Percentiles rank a stretch among this genome's conserved stretches.
These are phyloP conservation scores for Dicerorhinus sumatrensis DNA, from an alignment of 2,113 vertebrate species.

Conservation along the genomic window DNA sequence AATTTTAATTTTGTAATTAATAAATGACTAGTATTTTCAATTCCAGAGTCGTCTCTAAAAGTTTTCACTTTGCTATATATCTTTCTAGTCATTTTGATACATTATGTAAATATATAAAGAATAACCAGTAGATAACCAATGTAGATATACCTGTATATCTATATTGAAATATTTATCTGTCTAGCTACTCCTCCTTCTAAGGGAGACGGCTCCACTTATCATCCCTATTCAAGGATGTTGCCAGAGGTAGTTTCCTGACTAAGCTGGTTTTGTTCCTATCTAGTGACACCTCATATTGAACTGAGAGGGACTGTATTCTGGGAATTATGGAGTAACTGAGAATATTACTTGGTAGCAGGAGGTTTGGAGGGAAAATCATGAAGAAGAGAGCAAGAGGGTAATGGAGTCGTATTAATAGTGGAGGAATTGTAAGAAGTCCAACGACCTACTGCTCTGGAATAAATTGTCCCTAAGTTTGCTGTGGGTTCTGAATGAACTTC, in stretches of 20 bases:
- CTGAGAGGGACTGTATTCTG: neutral
- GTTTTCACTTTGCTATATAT: neutral
- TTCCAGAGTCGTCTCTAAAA: neutral
- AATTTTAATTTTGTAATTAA: neutral
- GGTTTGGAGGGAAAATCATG: neutral
- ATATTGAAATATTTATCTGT: neutral
- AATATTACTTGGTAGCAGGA: neutral
- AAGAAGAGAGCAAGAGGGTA: neutral
- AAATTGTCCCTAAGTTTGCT: neutral
- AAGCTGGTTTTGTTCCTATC: neutral
- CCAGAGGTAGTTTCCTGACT: neutral
- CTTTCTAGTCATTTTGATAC: neutral
- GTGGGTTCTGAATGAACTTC: neutral
- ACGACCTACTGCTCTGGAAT: neutral
- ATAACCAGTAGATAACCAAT: neutral
- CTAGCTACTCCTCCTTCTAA: neutral
- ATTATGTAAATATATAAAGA: neutral
- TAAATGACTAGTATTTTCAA: neutral
- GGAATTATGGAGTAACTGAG: neutral
- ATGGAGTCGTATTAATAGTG: neutral
- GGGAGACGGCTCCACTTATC: neutral
- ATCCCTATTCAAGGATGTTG: neutral
- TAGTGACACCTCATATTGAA: neutral
- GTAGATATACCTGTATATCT: neutral
- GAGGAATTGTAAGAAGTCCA: neutral